A percentile compares a stretch with the other conserved stretches of the same genome.
phyloP scores from a whole-genome alignment of 2,797 vertebrate genomes.

The Sebastes oblongus region DNA sequence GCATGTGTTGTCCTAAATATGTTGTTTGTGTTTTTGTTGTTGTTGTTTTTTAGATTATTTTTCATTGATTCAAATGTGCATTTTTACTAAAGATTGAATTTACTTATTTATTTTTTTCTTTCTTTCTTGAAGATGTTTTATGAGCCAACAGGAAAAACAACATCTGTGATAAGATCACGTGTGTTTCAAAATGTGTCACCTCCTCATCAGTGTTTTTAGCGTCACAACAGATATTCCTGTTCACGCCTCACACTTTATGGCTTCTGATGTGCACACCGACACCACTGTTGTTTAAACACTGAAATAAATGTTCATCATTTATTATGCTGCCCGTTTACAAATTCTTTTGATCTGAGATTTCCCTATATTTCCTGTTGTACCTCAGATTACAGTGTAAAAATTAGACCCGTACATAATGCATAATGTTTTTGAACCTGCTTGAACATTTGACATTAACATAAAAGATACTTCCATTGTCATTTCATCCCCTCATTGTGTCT shows the following conservation, averaged over 20 bases:
- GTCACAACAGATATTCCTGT: not conserved
- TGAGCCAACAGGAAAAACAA: not conserved
- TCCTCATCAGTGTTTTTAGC: not conserved
- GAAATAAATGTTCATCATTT: slow-evolving; percentile 52
- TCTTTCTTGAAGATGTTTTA: slow-evolving; percentile 43
- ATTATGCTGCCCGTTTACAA: not conserved
- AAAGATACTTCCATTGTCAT: not conserved
- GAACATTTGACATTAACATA: not conserved
- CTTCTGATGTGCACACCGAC: slow-evolving; percentile 2
- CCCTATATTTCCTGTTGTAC: not conserved
- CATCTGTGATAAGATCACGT: slow-evolving; percentile 25
- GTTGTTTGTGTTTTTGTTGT: not conserved
- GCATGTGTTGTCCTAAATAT: not conserved
- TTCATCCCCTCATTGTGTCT: slow-evolving; percentile 56
- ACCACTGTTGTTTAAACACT: slow-evolving; percentile 23
- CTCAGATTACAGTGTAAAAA: not conserved
- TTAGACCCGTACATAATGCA: not conserved
- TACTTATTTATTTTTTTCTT: slow-evolving; percentile 42
- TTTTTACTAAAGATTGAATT: slow-evolving; percentile 20
- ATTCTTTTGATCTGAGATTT: not conserved
- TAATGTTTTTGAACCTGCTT: not conserved
- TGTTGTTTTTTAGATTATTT: not conserved
- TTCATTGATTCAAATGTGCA: slow-evolving; percentile 28
- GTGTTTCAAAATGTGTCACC: not conserved
- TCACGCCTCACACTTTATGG: not conserved